Conservation (phyloP, 2,113 vertebrate genomes). For the Pachycephala philippinensis region DNA sequence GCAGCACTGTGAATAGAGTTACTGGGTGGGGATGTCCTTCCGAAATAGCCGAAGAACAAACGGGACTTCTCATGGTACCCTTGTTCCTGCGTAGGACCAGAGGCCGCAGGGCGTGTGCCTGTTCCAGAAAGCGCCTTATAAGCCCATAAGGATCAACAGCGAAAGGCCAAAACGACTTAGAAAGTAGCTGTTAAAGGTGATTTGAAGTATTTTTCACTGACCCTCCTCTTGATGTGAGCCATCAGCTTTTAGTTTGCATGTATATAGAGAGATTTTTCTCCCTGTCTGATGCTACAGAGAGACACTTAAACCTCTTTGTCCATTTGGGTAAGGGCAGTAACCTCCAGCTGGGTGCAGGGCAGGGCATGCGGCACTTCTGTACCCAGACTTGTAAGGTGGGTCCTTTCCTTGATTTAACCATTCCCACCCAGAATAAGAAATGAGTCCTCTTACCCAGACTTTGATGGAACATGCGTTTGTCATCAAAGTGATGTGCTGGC, state of each 20-base stretch:
- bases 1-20: background rate
- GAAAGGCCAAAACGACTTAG: background rate
- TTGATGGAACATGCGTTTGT: background rate
- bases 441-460: background rate
- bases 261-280: background rate
- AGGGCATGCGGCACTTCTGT: background rate
- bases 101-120: fast-evolving
- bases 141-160: background rate
- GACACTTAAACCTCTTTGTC: background rate
- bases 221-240: background rate
- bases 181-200: background rate
- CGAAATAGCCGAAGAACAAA: background rate
- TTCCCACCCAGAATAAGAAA: background rate
- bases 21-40: background rate
- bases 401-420: background rate
- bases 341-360: background rate
- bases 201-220: background rate
- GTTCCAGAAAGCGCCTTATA: background rate
- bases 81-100: background rate
- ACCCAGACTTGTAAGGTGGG: background rate
- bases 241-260: background rate
- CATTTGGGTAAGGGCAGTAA: background rate
- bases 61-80: background rate
- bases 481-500: background rate
- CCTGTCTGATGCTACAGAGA: background rate